Evolutionary conservation across 2,113 vertebrate genomes (phyloP).

Genomic region (Trogon melanurus): DNA sequence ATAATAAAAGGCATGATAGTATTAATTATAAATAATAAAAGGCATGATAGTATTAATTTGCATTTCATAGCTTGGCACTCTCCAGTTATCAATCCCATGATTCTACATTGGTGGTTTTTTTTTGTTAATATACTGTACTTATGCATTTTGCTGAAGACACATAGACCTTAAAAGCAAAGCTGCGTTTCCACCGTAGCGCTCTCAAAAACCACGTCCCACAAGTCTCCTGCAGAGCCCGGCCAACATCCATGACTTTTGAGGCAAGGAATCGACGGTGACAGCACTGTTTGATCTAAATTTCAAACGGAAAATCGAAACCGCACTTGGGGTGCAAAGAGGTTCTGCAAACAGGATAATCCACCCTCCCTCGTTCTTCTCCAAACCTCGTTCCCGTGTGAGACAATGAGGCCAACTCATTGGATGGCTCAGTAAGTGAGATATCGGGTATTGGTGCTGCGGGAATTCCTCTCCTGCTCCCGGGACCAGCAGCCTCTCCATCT

Average conservation of each 20-base stretch:
- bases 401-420: not conserved
- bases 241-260: not conserved
- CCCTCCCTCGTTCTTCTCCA: not conserved
- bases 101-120: not conserved
- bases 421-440: rapidly evolving
- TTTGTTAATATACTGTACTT: not conserved
- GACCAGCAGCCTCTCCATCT: not conserved
- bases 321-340: not conserved
- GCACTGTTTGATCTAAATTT: constrained; percentile 1
- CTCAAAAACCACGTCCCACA: not conserved
- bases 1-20: not conserved
- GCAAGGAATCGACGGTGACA: not conserved
- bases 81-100: not conserved
- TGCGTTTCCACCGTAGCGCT: not conserved
- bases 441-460: not conserved
- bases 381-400: rapidly evolving
- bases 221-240: not conserved
- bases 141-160: not conserved
- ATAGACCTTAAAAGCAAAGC: not conserved
- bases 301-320: not conserved
- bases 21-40: not conserved
- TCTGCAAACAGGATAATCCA: not conserved
- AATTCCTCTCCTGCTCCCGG: not conserved
- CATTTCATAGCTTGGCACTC: not conserved
- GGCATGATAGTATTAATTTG: not conserved